These are phyloP conservation scores for Chaenocephalus aceratus DNA, from an alignment of 2,113 vertebrate species.

Conservation along the genomic window DNA sequence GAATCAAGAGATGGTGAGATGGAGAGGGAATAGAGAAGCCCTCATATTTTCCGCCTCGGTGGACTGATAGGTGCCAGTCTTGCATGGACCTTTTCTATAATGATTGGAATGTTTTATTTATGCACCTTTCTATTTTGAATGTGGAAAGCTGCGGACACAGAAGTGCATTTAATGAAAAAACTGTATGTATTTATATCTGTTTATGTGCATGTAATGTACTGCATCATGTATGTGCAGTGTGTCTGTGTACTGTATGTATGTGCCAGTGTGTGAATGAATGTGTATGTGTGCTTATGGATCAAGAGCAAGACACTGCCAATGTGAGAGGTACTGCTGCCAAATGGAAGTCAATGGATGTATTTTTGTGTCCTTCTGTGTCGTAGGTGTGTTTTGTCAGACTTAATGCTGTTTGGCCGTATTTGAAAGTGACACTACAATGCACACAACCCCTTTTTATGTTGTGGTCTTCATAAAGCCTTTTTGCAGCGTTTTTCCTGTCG, in stretches of 20 bases:
- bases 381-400: slow-evolving; percentile 57
- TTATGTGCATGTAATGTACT: slow-evolving; percentile 78
- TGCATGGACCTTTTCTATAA: slow-evolving; percentile 78
- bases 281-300: slow-evolving; percentile 25
- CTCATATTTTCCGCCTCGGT: slow-evolving; percentile 1
- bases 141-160: slow-evolving; percentile 76
- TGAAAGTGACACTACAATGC: slow-evolving; percentile 32
- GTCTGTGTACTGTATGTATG: slow-evolving; percentile 22
- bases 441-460: slow-evolving; percentile 10
- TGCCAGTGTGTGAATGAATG: background rate
- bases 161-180: slow-evolving; percentile 82
- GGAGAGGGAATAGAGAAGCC: slow-evolving; percentile 1
- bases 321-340: slow-evolving; percentile 61
- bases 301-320: slow-evolving; percentile 78
- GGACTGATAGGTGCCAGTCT: slow-evolving; percentile 43
- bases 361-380: slow-evolving; percentile 52
- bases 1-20: slow-evolving; percentile 21
- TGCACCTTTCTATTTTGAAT: slow-evolving; percentile 74
- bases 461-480: slow-evolving; percentile 30
- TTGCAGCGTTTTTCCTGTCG: slow-evolving; percentile 31
- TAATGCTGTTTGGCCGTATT: slow-evolving; percentile 53
- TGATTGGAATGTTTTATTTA: slow-evolving; percentile 70
- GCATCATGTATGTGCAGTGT: slow-evolving; percentile 54
- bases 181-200: slow-evolving; percentile 70
- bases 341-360: slow-evolving; percentile 46